Percentiles rank a stretch among this genome's conserved stretches.
Conservation (phyloP, 2,113 vertebrate genomes). For the Ammodytes dubius region DNA sequence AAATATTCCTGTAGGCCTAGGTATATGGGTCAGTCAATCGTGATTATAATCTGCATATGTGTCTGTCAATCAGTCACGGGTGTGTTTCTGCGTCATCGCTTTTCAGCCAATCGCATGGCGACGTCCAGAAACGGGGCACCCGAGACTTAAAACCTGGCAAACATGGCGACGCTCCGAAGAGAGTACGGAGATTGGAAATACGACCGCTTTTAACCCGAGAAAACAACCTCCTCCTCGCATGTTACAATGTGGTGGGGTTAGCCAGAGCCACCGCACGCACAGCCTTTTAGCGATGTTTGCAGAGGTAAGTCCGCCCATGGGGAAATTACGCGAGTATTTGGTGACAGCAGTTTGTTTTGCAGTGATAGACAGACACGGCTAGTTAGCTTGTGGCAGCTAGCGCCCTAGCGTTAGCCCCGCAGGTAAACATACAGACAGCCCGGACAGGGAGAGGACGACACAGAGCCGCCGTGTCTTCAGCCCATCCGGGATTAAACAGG, state of each 20-base stretch:
- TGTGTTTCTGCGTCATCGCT: slow-evolving; percentile 65
- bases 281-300: slow-evolving; percentile 84
- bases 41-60: slow-evolving; percentile 34
- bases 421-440: slow-evolving; percentile 78
- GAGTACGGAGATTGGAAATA: slow-evolving; percentile 80
- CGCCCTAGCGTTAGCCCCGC: slow-evolving; percentile 54
- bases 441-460: slow-evolving; percentile 48
- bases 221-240: slow-evolving; percentile 48
- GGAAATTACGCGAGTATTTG: neutral
- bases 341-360: slow-evolving; percentile 57
- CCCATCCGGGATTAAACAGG: slow-evolving; percentile 74
- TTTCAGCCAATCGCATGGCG: slow-evolving; percentile 72
- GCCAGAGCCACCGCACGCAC: slow-evolving; percentile 63
- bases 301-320: slow-evolving; percentile 80
- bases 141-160: slow-evolving; percentile 79
- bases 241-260: slow-evolving; percentile 84
- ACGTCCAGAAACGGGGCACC: slow-evolving; percentile 55
- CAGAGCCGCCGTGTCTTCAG: slow-evolving; percentile 37
- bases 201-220: slow-evolving; percentile 76
- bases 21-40: slow-evolving; percentile 50
- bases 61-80: slow-evolving; percentile 61
- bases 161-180: slow-evolving; percentile 85
- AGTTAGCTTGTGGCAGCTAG: slow-evolving; percentile 69
- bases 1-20: neutral
- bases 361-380: slow-evolving; percentile 46